Base-by-base conservation (phyloP, 1,140 invertebrate genomes). In the Polypedilum pembai region DNA sequence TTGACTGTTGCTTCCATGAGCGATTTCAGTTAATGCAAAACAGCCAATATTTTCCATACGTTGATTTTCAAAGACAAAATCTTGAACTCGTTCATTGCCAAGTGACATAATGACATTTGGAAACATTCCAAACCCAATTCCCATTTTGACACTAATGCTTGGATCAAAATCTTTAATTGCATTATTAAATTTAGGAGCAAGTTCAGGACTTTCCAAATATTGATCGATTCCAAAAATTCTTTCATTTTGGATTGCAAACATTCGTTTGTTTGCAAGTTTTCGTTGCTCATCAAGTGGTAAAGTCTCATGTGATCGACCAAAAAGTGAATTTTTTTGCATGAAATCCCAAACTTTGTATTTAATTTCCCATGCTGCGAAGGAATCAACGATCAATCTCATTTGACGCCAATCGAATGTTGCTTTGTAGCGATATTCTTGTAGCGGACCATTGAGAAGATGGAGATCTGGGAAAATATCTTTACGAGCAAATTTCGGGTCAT, bases 21-120 rank as follows among this genome's bases (percentile, higher is more conserved):
- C 87, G n/a, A 95, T 86, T 83, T 96, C 94, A 0, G 94, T 95
- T 1, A 96, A 80, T 0, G 91, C 90, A 83, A 93, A 94, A 78
- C 90, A 92, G n/a, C 92, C 91, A 75, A 82, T 76, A 73, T 89
- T 88, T 75, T 85, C 81, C 15, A 84, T 85, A 33, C 85, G 82
- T 56, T 86, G 81, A n/a, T 85, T 81, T 75, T 86, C 85, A 5
- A 88, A 85, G 8, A 90, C 79, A 78, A 88, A 85, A 33, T 87
- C 81, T 41, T 84, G 81, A 78, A 92, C 88, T 66, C 88, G 85
- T 1, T 85, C 81, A 15, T 86, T 87, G 0, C 89, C 89, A 75
- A 85, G 76, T 0, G 82, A 84, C 63, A 84, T 78, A n/a, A 90
- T 80, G 0, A 84, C 83, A 78, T 85, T 86, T 5, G 83, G 77